These are phyloP conservation scores for Mustela nigripes DNA, from an alignment of 2,113 vertebrate genomes.

Conservation along the genomic window DNA sequence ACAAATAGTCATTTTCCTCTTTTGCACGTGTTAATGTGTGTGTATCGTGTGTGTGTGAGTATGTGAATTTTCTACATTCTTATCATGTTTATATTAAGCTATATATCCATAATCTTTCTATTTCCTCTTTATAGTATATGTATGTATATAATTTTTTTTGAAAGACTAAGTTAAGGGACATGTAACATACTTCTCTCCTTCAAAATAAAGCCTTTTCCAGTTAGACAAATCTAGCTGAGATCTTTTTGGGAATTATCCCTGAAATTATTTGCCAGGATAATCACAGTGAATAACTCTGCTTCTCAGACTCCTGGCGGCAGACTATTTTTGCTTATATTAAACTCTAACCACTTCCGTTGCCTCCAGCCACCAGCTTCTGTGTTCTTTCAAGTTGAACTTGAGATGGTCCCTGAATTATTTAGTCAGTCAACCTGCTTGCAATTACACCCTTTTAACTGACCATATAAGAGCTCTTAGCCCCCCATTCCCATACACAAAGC, in stretches of 20 bases:
- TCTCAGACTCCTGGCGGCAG: background rate
- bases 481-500: background rate
- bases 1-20: background rate
- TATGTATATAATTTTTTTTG: background rate
- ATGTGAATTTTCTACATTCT: background rate
- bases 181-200: background rate
- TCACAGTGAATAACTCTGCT: background rate
- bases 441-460: background rate
- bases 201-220: background rate
- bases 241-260: background rate
- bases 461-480: background rate
- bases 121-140: background rate
- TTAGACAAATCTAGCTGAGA: background rate
- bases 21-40: background rate
- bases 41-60: background rate
- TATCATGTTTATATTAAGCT: background rate
- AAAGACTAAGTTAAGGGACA: background rate
- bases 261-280: background rate
- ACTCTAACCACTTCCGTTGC: background rate
- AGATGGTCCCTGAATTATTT: background rate
- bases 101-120: background rate
- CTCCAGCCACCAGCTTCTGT: background rate
- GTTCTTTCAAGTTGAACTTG: conserved; percentile 8
- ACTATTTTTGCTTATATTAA: background rate
- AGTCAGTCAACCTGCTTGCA: background rate